These are phyloP conservation scores for Syngnathus floridae DNA, from an alignment of 2,113 vertebrate species.

Conservation along the genomic window DNA sequence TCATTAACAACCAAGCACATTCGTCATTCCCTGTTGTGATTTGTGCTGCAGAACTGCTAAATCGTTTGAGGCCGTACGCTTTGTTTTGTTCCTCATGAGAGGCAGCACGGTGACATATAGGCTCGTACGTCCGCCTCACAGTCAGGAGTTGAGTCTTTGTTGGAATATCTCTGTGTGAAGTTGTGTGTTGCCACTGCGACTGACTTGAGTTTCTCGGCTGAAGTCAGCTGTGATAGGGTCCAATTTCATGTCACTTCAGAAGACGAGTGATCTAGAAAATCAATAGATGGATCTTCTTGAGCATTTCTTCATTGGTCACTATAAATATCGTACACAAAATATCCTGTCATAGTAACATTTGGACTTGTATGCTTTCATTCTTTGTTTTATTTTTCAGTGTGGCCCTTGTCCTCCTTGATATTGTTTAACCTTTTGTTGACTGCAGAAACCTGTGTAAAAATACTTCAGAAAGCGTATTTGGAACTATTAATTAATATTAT, in stretches of 20 bases:
- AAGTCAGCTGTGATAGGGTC: background rate
- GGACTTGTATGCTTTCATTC: no score
- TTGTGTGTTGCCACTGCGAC: background rate
- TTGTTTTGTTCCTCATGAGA: background rate
- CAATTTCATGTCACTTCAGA: background rate
- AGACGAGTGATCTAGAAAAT: no score
- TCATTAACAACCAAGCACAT: constrained; percentile 28
- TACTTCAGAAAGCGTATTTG: no score
- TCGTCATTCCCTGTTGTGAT: constrained; percentile 5
- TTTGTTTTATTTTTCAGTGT: no score
- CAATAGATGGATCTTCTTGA: no score
- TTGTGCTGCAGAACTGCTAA: constrained; percentile 1
- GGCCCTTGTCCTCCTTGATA: no score
- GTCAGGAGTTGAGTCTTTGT: background rate
- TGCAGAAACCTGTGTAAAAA: no score
- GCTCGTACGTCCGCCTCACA: background rate
- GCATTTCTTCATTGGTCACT: background rate
- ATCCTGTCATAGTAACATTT: no score
- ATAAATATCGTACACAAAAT: no score
- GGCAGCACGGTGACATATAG: background rate
- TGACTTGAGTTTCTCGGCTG: background rate
- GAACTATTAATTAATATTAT: background rate
- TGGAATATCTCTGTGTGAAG: background rate
- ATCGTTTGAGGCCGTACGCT: background rate
- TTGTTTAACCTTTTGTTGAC: no score